Conservation (phyloP, 1,140 invertebrate genomes). For the Myzus persicae region DNA sequence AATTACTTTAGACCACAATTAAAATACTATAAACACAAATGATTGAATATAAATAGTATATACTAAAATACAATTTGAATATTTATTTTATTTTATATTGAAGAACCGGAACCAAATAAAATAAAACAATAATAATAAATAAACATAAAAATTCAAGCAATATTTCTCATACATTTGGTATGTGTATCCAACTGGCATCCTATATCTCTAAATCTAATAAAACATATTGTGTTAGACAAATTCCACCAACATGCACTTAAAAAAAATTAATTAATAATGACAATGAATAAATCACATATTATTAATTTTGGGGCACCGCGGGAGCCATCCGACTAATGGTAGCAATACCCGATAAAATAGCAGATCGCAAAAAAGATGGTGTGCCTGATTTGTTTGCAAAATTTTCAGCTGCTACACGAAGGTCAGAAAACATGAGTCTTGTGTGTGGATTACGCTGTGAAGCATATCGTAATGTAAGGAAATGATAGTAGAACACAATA, state of each 20-base stretch:
- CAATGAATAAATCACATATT: constrained; percentile 27
- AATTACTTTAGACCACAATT: background rate
- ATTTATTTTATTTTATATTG: constrained; percentile 6
- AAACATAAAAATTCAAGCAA: constrained; percentile 1
- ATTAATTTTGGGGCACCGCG: constrained; percentile 25
- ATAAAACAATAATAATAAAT: constrained; percentile 12
- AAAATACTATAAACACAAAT: background rate
- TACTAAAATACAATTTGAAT: background rate
- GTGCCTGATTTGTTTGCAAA: constrained; percentile 70
- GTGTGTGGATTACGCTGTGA: constrained; percentile 95
- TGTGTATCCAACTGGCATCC: constrained; percentile 2
- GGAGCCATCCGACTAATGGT: constrained; percentile 61
- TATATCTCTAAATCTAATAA: constrained; percentile 42
- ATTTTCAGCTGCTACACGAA: constrained; percentile 72
- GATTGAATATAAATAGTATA: background rate
- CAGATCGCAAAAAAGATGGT: constrained; percentile 69
- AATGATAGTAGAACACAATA: constrained; percentile 95
- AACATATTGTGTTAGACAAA: constrained; percentile 25
- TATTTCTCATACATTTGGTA: constrained; percentile 36
- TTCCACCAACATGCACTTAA: constrained; percentile 11
- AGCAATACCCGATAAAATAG: constrained; percentile 59
- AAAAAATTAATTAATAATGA: constrained; percentile 18
- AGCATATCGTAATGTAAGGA: constrained; percentile 85
- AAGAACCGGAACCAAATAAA: constrained; percentile 51
- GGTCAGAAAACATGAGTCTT: constrained; percentile 84